Conservation (phyloP, 2,888 invertebrate genomes). For the Cephus pygmeus region DNA sequence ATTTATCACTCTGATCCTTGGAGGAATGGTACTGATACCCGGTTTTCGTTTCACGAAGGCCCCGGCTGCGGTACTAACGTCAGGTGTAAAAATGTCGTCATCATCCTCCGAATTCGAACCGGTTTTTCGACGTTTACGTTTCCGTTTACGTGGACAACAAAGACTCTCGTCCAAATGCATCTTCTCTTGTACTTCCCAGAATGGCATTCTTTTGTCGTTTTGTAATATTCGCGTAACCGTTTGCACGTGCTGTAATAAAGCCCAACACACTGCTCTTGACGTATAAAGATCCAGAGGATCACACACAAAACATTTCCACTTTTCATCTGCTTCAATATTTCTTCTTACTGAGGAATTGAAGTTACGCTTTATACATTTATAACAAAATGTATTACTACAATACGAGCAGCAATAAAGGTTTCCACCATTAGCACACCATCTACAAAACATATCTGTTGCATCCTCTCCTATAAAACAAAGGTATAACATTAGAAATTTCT, state of each 20-base stretch:
- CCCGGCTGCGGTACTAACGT: not conserved
- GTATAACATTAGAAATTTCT: not conserved
- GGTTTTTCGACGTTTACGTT: slow-evolving; percentile 49
- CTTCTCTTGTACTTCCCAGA: slow-evolving; percentile 49
- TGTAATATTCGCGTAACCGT: slow-evolving; percentile 47
- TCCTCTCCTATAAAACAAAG: slow-evolving; percentile 71
- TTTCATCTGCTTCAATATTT: slow-evolving; percentile 80
- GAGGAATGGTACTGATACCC: not conserved
- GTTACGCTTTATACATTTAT: slow-evolving; percentile 82
- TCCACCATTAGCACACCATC: slow-evolving; percentile 86
- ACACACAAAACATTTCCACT: slow-evolving; percentile 85
- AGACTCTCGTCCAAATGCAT: slow-evolving; percentile 58
- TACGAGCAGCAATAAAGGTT: slow-evolving; percentile 83
- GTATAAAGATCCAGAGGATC: slow-evolving; percentile 75
- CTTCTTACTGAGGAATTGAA: slow-evolving; percentile 74
- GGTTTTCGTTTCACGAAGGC: not conserved
- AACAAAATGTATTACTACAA: slow-evolving; percentile 69
- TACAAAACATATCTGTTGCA: slow-evolving; percentile 83
- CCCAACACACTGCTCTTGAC: slow-evolving; percentile 77
- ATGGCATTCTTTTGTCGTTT: slow-evolving; percentile 40
- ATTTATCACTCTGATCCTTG: not conserved
- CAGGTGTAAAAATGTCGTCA: slow-evolving; percentile 36
- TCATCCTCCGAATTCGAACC: slow-evolving; percentile 54
- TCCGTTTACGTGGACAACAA: slow-evolving; percentile 56
- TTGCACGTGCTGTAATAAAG: slow-evolving; percentile 66